Evolutionary conservation across 2,797 vertebrate species (phyloP).

Genomic region (Cephalopachus bancanus): DNA sequence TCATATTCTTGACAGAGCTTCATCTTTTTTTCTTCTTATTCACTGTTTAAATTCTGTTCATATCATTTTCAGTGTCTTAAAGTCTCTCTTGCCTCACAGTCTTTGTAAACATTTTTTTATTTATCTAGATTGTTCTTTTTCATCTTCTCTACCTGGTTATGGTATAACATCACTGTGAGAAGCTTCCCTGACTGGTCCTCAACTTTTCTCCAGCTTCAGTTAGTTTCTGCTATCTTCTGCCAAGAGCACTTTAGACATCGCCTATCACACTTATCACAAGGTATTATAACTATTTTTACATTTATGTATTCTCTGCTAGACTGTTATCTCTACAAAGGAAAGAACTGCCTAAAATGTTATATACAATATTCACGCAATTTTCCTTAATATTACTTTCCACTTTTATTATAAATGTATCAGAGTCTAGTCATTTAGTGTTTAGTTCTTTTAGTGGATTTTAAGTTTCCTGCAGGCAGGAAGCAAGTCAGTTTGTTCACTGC

Average conservation of each 20-base stretch:
- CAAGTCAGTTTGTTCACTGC: background rate
- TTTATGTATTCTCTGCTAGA: background rate
- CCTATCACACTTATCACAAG: background rate
- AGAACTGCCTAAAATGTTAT: background rate
- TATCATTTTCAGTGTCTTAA: background rate
- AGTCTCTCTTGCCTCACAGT: background rate
- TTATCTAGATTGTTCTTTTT: background rate
- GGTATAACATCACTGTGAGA: constrained; percentile 25
- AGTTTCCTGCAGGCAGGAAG: background rate
- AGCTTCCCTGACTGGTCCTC: background rate
- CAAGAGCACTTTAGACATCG: background rate
- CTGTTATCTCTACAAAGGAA: background rate
- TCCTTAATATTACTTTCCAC: background rate
- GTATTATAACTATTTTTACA: background rate
- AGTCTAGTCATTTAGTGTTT: background rate
- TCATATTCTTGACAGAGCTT: background rate
- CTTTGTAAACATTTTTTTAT: background rate
- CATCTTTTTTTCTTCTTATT: background rate
- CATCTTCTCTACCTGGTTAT: background rate
- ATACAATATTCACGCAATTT: background rate
- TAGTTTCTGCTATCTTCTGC: background rate
- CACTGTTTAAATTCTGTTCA: background rate
- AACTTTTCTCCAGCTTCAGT: background rate
- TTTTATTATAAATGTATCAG: background rate
- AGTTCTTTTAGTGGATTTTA: constrained; percentile 29